Evolutionary conservation across 2,113 vertebrate genomes (phyloP), one percentile per base, ranked within the genome.

Genomic region (Pangasianodon hypophthalmus): DNA sequence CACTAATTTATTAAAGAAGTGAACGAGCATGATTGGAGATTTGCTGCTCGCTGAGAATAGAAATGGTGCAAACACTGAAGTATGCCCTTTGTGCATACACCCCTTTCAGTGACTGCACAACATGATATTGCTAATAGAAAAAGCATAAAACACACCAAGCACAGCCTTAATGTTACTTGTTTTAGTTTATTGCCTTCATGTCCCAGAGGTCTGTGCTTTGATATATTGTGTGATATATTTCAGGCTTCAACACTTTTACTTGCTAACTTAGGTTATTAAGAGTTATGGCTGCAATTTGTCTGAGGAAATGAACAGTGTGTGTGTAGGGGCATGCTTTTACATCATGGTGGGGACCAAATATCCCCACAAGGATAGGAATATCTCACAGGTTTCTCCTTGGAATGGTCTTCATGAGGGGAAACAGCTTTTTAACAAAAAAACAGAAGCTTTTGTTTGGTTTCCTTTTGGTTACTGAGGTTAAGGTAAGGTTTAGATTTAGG

Each of bases 161-260:
- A 50, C 79, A 69, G 77, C 19, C 44, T 46, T 67, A 73, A 54
- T 73, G 64, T 73, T 52, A 54, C 79, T 69, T 83, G n/a, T 83
- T 83, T 69, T 71, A 83, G 60, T 10, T 67, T 64, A 67, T 24
- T 67, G 58, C 46, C 21, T 82, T 52, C 60, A 56, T 83, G 46
- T 52, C 79, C 79, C 52, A 50, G 44, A 79, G 83, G 54, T 84
- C 62, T 71, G 21, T 83, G 52, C 21, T 77, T 7, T 85, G 67
- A 77, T 85, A 85, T 89, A 85, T 32, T n/a, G 18, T 26, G 26
- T 64, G 19, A 60, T 85, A 48, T 85, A 89, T 85, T 89, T 79
- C 44, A 85, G 88, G 83, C 88, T 79, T 89, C 54, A 62, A 77
- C 83, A 79, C 56, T 32, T 77, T 89, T 89, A 84, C 37, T 75